A percentile compares a stretch with the other conserved stretches of the same genome.
Evolutionary conservation across 1,140 invertebrate species (phyloP).

Genomic region (Cecropterus lyciades): DNA sequence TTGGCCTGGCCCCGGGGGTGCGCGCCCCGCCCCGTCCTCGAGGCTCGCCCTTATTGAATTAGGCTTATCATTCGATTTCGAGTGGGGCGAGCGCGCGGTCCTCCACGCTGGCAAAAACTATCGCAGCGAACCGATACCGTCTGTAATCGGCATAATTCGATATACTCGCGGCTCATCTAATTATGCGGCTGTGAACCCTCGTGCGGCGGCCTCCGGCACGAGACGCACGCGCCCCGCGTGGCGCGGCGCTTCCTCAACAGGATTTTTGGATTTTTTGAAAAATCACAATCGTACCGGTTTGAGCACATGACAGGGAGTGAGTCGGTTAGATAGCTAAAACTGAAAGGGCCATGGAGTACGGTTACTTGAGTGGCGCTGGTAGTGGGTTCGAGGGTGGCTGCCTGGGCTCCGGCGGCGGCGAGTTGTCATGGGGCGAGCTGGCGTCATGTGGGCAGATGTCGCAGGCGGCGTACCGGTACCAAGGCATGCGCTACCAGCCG

Average conservation of each 20-base stretch:
- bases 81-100: constrained; percentile 81
- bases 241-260: constrained; percentile 54
- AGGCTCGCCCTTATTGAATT: constrained; percentile 84
- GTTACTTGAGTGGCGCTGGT: constrained; percentile 78
- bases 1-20: constrained; percentile 70
- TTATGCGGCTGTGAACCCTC: constrained; percentile 76
- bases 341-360: constrained; percentile 75
- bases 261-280: constrained; percentile 37
- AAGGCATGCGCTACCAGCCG: constrained; percentile 83
- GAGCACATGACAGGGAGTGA: constrained; percentile 58
- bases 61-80: constrained; percentile 85
- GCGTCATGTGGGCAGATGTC: constrained; percentile 95
- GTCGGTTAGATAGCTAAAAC: constrained; percentile 48
- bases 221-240: constrained; percentile 65
- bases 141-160: constrained; percentile 82
- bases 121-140: constrained; percentile 71
- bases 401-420: constrained; percentile 68
- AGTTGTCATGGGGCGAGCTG: constrained; percentile 90
- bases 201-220: constrained; percentile 49
- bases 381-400: constrained; percentile 76
- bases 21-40: constrained; percentile 77
- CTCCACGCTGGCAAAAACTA: constrained; percentile 74
- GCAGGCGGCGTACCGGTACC: constrained; percentile 89
- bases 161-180: constrained; percentile 79
- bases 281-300: constrained; percentile 28